phyloP scores from a whole-genome alignment of 2,797 vertebrate genomes.

The Silurus lanzhouensis region DNA sequence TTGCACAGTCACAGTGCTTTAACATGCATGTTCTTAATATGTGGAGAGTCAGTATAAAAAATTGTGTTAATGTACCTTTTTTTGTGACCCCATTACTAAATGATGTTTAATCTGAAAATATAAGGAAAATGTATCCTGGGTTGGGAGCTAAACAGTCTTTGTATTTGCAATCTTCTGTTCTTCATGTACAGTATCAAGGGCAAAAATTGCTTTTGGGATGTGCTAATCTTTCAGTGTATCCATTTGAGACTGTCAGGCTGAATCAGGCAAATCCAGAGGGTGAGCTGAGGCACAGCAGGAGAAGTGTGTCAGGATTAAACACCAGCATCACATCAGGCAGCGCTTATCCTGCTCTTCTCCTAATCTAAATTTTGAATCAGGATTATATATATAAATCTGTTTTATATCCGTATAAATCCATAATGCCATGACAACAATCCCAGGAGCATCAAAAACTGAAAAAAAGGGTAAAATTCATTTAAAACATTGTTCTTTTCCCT shows the following conservation, averaged over 20 bases:
- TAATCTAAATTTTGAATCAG: not conserved
- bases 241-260: not conserved
- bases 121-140: not conserved
- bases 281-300: not conserved
- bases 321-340: not conserved
- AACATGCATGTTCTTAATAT: not conserved
- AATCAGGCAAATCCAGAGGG: conserved; percentile 1
- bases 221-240: not conserved
- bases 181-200: not conserved
- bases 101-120: not conserved
- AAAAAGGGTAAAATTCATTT: not conserved
- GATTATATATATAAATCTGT: not conserved
- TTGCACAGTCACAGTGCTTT: not conserved
- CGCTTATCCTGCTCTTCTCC: not conserved
- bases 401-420: not conserved
- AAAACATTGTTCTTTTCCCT: not conserved
- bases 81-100: not conserved
- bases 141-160: not conserved
- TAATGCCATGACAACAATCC: not conserved
- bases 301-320: not conserved
- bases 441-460: not conserved
- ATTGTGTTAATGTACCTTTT: not conserved
- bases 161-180: not conserved
- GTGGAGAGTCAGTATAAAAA: not conserved
- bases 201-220: not conserved